Conservation (phyloP, 2,797 vertebrate species). For the Phalloptychus januarius region DNA sequence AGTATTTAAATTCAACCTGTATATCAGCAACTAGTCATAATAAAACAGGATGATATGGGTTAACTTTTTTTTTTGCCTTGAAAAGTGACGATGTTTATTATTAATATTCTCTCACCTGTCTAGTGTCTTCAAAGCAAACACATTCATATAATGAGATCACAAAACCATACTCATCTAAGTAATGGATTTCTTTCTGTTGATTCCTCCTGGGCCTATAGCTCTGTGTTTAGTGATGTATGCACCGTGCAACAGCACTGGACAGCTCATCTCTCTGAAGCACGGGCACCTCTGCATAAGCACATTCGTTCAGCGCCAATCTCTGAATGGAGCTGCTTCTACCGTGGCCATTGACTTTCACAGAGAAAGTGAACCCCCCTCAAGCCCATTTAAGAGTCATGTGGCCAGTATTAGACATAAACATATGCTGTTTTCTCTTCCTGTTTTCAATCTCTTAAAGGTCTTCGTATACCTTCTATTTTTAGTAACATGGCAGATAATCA, state of each 20-base stretch:
- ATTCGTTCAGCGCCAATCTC: constrained; percentile 59
- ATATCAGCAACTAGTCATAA: constrained; percentile 51
- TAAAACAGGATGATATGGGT: constrained; percentile 54
- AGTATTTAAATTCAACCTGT: constrained; percentile 45
- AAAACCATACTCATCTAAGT: constrained; percentile 69
- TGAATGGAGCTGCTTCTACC: constrained; percentile 48
- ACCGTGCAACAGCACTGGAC: constrained; percentile 63
- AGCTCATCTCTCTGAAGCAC: constrained; percentile 72
- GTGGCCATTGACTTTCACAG: constrained; percentile 43
- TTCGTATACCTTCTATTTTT: constrained; percentile 14
- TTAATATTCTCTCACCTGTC: constrained; percentile 36
- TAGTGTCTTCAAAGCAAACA: constrained; percentile 46
- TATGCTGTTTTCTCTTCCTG: constrained; percentile 22
- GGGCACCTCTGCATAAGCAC: constrained; percentile 70
- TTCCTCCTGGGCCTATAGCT: constrained; percentile 56
- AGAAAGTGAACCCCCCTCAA: constrained; percentile 29
- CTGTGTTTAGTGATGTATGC: constrained; percentile 71
- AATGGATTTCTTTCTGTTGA: constrained; percentile 72
- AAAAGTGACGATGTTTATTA: neutral
- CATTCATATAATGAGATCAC: constrained; percentile 65
- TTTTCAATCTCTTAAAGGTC: constrained; percentile 20
- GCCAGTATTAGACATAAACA: constrained; percentile 16
- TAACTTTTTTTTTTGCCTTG: constrained; percentile 19
- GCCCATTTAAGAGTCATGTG: constrained; percentile 43
- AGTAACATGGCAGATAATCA: neutral